Conservation (phyloP, 37 sponge, comb jelly and placozoan genomes). For the Beroe ovata region DNA sequence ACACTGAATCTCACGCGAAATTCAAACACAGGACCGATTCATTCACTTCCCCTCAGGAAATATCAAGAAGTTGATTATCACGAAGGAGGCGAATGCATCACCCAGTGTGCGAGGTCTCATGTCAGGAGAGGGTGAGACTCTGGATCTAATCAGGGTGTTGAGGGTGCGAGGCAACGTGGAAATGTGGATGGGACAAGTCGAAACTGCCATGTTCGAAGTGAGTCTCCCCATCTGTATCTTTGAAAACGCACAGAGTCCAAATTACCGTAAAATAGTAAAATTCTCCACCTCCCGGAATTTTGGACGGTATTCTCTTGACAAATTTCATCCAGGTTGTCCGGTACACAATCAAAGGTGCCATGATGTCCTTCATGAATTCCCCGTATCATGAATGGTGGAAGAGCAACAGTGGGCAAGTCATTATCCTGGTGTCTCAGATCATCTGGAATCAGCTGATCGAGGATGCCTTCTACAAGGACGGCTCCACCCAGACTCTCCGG, state of each 20-base stretch:
- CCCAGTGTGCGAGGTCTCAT: constrained; percentile 71
- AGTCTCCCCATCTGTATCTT: too few relatives aligned
- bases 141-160: constrained; percentile 69
- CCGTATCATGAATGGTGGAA: constrained; percentile 63
- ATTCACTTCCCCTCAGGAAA: constrained; percentile 69
- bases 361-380: constrained; percentile 7
- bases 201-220: constrained; percentile 68
- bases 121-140: constrained; percentile 76
- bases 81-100: constrained; percentile 44
- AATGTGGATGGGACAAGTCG: constrained; percentile 71
- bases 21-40: too few relatives aligned
- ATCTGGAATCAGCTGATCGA: constrained; percentile 72
- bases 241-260: too few relatives aligned
- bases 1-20: too few relatives aligned
- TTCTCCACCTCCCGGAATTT: too few relatives aligned
- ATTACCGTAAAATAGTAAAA: too few relatives aligned
- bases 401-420: constrained; percentile 64
- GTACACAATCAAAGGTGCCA: constrained; percentile 54
- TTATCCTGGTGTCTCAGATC: constrained; percentile 68
- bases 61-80: constrained; percentile 71
- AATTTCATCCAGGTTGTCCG: constrained; percentile 45
- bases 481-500: not conserved
- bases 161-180: constrained; percentile 73
- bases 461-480: constrained; percentile 57
- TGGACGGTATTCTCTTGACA: too few relatives aligned